These are phyloP conservation scores for Sebastiscus albofasciatus DNA, from an alignment of 2,797 vertebrate species.

Conservation along the genomic window DNA sequence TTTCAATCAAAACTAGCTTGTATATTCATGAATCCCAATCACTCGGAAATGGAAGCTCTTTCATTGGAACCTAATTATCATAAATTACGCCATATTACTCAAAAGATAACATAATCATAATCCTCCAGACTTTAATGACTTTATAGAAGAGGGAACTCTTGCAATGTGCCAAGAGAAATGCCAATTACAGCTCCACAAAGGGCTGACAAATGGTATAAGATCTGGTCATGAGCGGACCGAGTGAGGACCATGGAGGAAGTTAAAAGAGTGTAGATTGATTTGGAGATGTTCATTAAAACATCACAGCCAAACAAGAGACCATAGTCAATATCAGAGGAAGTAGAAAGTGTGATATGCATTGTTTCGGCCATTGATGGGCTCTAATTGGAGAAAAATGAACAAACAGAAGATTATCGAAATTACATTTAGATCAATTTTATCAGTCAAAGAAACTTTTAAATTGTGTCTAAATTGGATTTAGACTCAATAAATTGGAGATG, in stretches of 20 bases:
- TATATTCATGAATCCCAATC: conserved; percentile 9
- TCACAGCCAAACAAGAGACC: neutral
- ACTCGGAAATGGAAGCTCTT: conserved; percentile 14
- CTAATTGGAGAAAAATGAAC: neutral
- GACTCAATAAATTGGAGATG: neutral
- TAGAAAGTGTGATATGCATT: neutral
- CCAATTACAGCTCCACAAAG: conserved; percentile 4
- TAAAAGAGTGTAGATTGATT: neutral
- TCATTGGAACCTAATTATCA: conserved; percentile 34
- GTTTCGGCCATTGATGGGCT: neutral
- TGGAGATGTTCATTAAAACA: neutral
- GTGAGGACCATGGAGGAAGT: neutral
- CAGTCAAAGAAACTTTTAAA: neutral
- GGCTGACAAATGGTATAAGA: neutral
- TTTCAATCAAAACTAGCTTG: conserved; percentile 8
- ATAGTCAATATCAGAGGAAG: neutral
- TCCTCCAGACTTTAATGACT: conserved; percentile 26
- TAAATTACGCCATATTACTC: conserved; percentile 34
- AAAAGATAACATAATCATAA: conserved; percentile 27
- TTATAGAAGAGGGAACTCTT: conserved; percentile 1
- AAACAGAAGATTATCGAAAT: neutral
- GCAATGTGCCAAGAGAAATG: neutral
- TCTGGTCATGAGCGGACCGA: neutral
- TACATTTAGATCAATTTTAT: neutral
- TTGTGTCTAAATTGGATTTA: neutral